Evolutionary conservation across 2,113 vertebrate genomes (phyloP), one percentile per base, ranked within the genome.

Genomic region (Junco hyemalis): DNA sequence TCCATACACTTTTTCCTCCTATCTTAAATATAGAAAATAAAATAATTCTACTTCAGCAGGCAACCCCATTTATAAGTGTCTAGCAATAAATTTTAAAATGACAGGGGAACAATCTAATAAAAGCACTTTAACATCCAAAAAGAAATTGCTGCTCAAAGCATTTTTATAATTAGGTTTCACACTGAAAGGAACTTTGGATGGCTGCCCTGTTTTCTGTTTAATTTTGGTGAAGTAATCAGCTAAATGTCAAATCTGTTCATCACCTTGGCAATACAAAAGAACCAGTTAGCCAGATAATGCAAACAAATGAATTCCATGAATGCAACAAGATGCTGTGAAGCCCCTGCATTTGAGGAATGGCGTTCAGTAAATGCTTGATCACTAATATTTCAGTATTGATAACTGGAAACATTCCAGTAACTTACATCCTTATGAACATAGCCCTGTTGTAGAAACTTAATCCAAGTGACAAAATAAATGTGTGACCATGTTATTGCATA

Each of bases 121-220:
- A 97, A 97, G 92, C 94, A 97, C 94, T 97, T 97, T 96, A 95
- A 96, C 92, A 92, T 97, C 96, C 95, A 95, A 96, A 95, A 96
- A 97, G 96, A 98, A 98, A 98, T 71, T 95, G 97, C 97, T 98
- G 95, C 76, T 97, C 79, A 92, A 97, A 98, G 97, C 98, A 97
- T 96, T 98, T 98, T 97, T 76, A 97, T 96, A 97, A 98, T 98
- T 98, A 98, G 96, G 91, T 98, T 96, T 98, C 92, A 95, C 89
- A 87, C 65, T 91, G 96, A 95, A 91, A 96, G 92, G 97, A 92
- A 96, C 90, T 95, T 96, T 97, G 96, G 96, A 95, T 74, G 51
- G 22, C 24, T 96, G 90, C 97, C 97, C 96, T 97, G 94, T 94
- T 95, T 96, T 96, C 90, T 96, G 94, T 91, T 97, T 96, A 94